Base-by-base conservation (phyloP, 2,797 vertebrate genomes). In the Clarias fuscus region DNA sequence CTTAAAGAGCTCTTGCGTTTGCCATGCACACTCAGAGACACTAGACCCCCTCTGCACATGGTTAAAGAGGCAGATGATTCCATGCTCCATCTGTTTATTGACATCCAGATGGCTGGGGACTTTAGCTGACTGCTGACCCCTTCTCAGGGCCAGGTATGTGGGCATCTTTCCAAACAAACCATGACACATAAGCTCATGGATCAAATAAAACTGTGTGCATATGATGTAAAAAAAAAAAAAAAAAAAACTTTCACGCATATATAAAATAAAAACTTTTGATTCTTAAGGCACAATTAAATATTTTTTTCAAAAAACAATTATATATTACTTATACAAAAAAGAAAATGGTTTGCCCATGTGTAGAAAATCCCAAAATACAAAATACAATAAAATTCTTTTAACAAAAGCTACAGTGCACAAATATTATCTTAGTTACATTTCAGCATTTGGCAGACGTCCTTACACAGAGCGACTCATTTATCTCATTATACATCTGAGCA, bases 81-180 rank as follows among this genome's bases (percentile, higher is more conserved):
- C 78, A 80, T 67, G 61, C 86, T 85, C 86, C 86, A 87, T 87
- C 86, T 87, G 86, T 84, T 87, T 87, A 87, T 85, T 85, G 83
- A 87, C 82, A 84, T 87, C 86, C 86, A 87, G 86, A 87, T 87
- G 86, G 86, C 27, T 75, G 83, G 83, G n/a, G 62, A 84, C 61
- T 56, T 76, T 24, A 68, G 83, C 62, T 87, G 70, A 72, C 83
- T 17, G 40, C 59, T 87, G 86, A 84, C 82, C 83, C 53, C 33
- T 73, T 59, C 77, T 80, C 68, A 87, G 70, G 86, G 76, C 83
- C 76, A 87, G 82, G 86, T 87, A 87, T 78, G 53, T 80, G 67
- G 75, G 86, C 82, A 61, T 80, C 67, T 37, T 80, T 87, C 77
- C 86, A 87, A 87, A 84, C 24, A 79, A 87, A 84, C 48, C n/a